Evolutionary conservation across 2,113 vertebrate species (phyloP).

Genomic region (Indri indri): DNA sequence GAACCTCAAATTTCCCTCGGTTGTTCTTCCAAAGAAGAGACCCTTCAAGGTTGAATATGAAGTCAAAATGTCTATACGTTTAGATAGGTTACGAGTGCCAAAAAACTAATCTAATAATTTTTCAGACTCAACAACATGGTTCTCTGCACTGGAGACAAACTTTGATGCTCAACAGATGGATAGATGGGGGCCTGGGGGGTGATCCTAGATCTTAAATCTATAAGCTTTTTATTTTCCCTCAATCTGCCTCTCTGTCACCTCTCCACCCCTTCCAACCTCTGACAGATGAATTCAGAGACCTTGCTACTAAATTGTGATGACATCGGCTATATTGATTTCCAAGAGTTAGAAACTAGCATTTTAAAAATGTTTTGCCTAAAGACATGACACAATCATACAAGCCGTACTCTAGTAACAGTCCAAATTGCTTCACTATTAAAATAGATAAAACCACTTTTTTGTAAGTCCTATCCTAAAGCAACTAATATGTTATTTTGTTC

Average conservation of each 20-base stretch:
- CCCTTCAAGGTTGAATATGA: not conserved
- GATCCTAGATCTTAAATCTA: not conserved
- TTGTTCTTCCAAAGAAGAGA: conserved; percentile 36
- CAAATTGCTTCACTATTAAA: not conserved
- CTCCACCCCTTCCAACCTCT: not conserved
- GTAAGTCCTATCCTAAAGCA: not conserved
- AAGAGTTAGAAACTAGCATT: not conserved
- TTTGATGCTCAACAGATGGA: not conserved
- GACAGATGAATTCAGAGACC: not conserved
- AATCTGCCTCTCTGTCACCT: not conserved
- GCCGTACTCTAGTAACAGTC: not conserved
- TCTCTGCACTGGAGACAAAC: not conserved
- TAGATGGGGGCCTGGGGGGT: not conserved
- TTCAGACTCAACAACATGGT: conserved; percentile 41
- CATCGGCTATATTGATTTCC: not conserved
- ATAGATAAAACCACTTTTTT: not conserved
- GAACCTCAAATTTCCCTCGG: conserved; percentile 34
- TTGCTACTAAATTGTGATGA: not conserved
- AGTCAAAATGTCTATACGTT: not conserved
- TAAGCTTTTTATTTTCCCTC: not conserved
- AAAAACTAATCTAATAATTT: conserved; percentile 41
- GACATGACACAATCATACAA: not conserved
- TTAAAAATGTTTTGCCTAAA: conserved; percentile 26
- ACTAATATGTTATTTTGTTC: not conserved
- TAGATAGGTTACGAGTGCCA: conserved; percentile 9